A percentile compares a stretch with the other conserved stretches of the same genome.
Conservation (phyloP, 2,113 vertebrate genomes). For the Rana temporaria region DNA sequence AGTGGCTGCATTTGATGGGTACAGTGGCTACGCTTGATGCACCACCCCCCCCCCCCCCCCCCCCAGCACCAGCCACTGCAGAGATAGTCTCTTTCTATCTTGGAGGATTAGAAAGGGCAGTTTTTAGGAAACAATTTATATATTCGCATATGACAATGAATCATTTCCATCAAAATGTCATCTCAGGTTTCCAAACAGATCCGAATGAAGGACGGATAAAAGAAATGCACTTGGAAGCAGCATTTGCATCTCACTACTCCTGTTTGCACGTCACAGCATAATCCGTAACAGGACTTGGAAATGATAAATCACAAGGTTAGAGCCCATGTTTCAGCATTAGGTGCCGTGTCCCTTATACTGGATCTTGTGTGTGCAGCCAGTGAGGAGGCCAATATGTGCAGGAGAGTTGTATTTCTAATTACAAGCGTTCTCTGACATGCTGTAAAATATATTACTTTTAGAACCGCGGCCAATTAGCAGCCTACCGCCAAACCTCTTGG, state of each 20-base stretch:
- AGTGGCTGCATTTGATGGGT: too few relatives aligned
- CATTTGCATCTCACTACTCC: conserved; percentile 3
- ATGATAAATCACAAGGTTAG: background rate
- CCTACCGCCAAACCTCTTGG: conserved; percentile 34
- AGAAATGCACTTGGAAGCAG: background rate
- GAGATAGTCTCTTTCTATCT: background rate
- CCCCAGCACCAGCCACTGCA: too few relatives aligned
- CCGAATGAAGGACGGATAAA: background rate
- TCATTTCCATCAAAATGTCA: too few relatives aligned
- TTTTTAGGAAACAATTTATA: background rate
- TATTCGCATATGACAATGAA: background rate
- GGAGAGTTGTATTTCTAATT: conserved; percentile 35
- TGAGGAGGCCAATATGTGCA: conserved; percentile 2
- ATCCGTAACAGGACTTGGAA: conserved; percentile 4
- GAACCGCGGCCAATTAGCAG: conserved; percentile 51
- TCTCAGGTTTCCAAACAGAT: background rate
- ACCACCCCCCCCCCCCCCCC: too few relatives aligned
- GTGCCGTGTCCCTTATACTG: conserved; percentile 16
- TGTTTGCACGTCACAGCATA: background rate
- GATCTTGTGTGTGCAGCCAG: conserved; percentile 49
- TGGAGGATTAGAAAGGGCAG: too few relatives aligned
- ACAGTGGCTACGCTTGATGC: too few relatives aligned
- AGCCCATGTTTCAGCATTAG: background rate
- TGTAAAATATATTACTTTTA: conserved; percentile 46
- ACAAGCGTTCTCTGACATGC: conserved; percentile 29